Base-by-base conservation (phyloP, 2,888 invertebrate species). In the Acanthoscelides obtectus region DNA sequence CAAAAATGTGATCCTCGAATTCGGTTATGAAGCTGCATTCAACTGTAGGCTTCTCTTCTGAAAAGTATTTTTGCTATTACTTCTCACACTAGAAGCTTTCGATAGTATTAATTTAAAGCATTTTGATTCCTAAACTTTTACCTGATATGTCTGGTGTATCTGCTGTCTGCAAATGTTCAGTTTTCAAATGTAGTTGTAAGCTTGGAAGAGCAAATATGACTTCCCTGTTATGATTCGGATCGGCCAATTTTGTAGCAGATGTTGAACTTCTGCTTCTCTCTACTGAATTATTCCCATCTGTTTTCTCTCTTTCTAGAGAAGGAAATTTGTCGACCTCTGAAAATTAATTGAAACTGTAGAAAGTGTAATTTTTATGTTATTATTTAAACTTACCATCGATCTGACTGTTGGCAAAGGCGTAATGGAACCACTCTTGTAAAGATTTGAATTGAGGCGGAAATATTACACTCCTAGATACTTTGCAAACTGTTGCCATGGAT, bases 1-100 rank as follows among this genome's bases (percentile, higher is more conserved):
- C 98, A 86, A 96, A 97, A 81, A 99, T 98, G 84, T 98, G 98
- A 86, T 98, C 98, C 84, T 98, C 97, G 86, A 99, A 99, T 86
- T 99, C 98, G 0, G 98, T 98, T 74, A 98, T 96, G 86, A 99
- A 98, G 84, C 96, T 96, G 87, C 98, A 98, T 80, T 97, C 94
- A 27, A 99, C 98, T 69, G 92, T 89, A 0, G 98, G 97, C 84
- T 95, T 96, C 71, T 90, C 90, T 79, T 90, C 93, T 92, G 80
- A 20, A 64, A 68, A 21, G n/a, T n/a, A n/a, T n/a, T n/a, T n/a
- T n/a, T n/a, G n/a, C 25, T 25, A 25, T 6, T 45, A 12, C 1
- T 45, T 45, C 45, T 45, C 17, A 6, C 45, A 45, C 17, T 17
- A 45, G 17, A 12, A 45, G 1, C 45, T 45, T 25, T 3, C 25